Conservation (phyloP, 2,113 vertebrate species). For the Strigops habroptila region DNA sequence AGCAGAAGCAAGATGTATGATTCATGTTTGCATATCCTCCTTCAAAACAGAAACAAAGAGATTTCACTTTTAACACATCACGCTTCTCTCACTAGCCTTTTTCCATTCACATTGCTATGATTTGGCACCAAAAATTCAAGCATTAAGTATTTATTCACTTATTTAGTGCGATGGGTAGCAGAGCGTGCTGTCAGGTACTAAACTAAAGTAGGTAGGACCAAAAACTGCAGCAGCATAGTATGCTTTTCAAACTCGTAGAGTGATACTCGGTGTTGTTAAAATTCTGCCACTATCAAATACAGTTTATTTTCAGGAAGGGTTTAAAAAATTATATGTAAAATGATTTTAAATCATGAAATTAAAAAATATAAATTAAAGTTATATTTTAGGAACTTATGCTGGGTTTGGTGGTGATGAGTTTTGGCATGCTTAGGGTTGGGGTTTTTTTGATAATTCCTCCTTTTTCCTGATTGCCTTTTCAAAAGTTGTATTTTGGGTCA, state of each 20-base stretch:
- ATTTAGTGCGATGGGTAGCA: conserved; percentile 7
- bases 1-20: conserved; percentile 71
- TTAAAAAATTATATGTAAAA: neutral
- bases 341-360: neutral
- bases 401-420: neutral
- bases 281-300: neutral
- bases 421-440: neutral
- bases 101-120: neutral
- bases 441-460: neutral
- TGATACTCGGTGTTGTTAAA: neutral
- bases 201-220: neutral
- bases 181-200: neutral
- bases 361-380: neutral
- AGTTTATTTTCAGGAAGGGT: neutral
- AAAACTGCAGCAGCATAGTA: neutral
- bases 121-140: neutral
- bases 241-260: neutral
- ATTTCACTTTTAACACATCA: conserved; percentile 17
- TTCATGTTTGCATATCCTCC: conserved; percentile 61
- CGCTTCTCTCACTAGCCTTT: conserved; percentile 29
- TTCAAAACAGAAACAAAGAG: conserved; percentile 60
- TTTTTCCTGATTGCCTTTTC: neutral
- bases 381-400: neutral
- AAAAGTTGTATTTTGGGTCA: neutral
- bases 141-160: neutral